Base-by-base conservation (phyloP, 2,888 invertebrate species). In the Colostygia pectinataria region DNA sequence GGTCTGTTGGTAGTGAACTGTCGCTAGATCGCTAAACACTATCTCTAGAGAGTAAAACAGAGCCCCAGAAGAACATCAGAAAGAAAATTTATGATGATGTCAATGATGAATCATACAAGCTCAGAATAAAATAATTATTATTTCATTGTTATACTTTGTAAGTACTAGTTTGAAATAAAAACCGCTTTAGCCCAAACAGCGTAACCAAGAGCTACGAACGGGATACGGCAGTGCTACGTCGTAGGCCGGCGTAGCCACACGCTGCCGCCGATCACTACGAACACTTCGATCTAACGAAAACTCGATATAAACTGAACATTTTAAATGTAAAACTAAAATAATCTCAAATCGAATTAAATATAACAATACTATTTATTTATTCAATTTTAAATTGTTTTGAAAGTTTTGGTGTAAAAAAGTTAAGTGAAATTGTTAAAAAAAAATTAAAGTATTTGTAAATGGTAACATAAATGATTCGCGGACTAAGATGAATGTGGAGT, bases 171-270 rank as follows among this genome's bases (percentile, higher is more conserved):
- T 23, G 23, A 23, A 20, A 9, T 20, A 27, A 28, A 27, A 33
- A 32, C 13, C 5, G 32, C 14, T 33, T 33, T 15, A 24, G 36
- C 13, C 36, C 37, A 44, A 44, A 46, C 40, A 46, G 24, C 18
- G 41, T 52, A 42, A 38, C 38, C 52, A 42, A 29, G 47, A 41
- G 50, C 51, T 56, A 46, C 48, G 47, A 45, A 45, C 31, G 34
- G 39, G 3, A 54, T 59, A 66, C 70, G 71, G 63, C 85, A 89
- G 88, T 89, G 80, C 84, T 86, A 84, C 87, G 80, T 60, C 83
- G 85, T 79, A 80, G 79, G 65, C 69, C 75, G 71, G 64, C 79
- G 83, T 78, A 80, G 84, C 74, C 74, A 73, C 79, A 80, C 85
- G 88, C 68, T 68, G 70, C 53, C 49, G 52, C 58, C 40, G 12